Base-by-base conservation (phyloP, 53 echinoderm and acorn worm genomes). In the Pentamera pediparva region DNA sequence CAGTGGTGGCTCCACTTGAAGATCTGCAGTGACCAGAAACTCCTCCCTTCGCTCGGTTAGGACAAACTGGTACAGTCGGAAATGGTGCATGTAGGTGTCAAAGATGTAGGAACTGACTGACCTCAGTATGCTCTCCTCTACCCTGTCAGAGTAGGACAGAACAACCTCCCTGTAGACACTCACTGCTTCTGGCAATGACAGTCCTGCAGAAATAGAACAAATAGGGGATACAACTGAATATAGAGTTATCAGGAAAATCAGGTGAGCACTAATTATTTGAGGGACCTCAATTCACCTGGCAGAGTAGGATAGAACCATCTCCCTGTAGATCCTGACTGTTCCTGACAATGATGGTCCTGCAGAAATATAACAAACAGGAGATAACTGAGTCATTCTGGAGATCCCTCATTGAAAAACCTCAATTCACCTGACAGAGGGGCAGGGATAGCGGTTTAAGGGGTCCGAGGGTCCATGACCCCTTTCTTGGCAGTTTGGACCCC, bases 71-170 rank as follows among this genome's bases (percentile, higher is more conserved):
- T 87, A 95, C 17, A 95, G 83, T 35, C 70, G 76, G 48, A 87
- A 87, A 59, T 95, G 95, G 30, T 70, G 62, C 85, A 95, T 79
- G 75, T 86, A 95, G 12, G 95, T 94, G 18, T 70, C 82, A 74
- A 95, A 95, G 73, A 95, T 40, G 74, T 87, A 79, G 43, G 65
- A 45, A 32, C 90, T 95, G 57, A 87, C 85, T 30, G 84, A 72
- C 59, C 85, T 78, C 21, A 95, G 70, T 37, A 87, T 85, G 60
- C 76, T 69, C 40, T 79, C 78, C 26, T 72, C 51, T 62, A 90
- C 62, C 24, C 37, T 58, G 19, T 65, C 83, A 19, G 79, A 59
- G 33, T 53, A 22, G 18, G 51, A 18, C 19, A 72, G 21, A 18
- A 31, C 73, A 47, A 81, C 76, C 34, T 89, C 77, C 31, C 75